Percentiles rank a stretch among this genome's conserved stretches.
Conservation (phyloP, 92 coral and sea anemone genomes). For the Nematostella vectensis region DNA sequence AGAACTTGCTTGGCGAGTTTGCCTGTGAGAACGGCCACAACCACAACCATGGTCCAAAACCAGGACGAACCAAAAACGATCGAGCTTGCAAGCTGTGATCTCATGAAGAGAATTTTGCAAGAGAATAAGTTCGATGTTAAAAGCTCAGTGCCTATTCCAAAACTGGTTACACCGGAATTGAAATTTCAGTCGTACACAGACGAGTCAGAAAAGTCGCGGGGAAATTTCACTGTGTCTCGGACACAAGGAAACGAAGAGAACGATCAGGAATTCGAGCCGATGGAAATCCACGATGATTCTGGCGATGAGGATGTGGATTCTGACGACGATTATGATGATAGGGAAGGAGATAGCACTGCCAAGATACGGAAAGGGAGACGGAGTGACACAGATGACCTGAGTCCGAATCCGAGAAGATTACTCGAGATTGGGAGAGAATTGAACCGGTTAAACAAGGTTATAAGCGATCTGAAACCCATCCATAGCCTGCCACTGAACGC, state of each 20-base stretch:
- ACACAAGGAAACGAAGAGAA: conserved; percentile 6
- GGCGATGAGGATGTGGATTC: conserved; percentile 74
- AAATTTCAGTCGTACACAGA: conserved; percentile 21
- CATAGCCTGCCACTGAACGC: conserved; percentile 87
- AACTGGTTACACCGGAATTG: conserved; percentile 54
- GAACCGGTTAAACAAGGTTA: conserved; percentile 75
- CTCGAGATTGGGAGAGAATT: conserved; percentile 86
- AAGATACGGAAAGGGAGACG: conserved; percentile 85
- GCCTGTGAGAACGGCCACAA: not conserved
- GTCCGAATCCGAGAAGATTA: conserved; percentile 85
- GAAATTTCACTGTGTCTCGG: not conserved
- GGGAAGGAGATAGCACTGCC: conserved; percentile 40
- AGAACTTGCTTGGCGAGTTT: not conserved
- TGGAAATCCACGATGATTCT: conserved; percentile 41
- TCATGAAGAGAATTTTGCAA: conserved; percentile 28
- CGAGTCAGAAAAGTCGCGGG: not conserved
- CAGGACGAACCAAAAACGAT: conserved; percentile 16
- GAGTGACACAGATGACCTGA: conserved; percentile 90
- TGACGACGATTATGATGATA: conserved; percentile 81
- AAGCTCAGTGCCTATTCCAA: conserved; percentile 27
- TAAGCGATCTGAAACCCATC: conserved; percentile 88
- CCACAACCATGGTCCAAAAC: conserved; percentile 9
- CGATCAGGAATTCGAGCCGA: conserved; percentile 12
- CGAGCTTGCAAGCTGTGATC: conserved; percentile 15
- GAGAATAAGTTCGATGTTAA: conserved; percentile 46